These are phyloP conservation scores for Eilema griseolum DNA, from an alignment of 2,888 invertebrate genomes.

Conservation along the genomic window DNA sequence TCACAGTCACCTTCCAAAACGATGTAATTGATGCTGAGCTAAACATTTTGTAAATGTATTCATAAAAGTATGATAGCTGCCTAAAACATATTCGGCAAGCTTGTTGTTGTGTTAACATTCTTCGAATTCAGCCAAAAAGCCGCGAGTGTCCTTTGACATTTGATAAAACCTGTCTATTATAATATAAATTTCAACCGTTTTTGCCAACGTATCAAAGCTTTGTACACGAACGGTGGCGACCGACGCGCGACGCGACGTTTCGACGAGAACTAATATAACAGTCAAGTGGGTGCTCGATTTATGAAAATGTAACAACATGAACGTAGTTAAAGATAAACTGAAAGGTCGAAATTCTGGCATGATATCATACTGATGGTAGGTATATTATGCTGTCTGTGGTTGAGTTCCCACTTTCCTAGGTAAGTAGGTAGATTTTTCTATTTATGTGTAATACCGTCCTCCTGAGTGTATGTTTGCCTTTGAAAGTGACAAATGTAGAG, in stretches of 20 bases:
- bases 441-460: too few relatives aligned
- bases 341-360: too few relatives aligned
- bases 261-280: background rate
- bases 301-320: background rate
- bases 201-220: background rate
- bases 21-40: background rate
- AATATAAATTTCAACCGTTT: slow-evolving; percentile 1
- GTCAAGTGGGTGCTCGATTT: too few relatives aligned
- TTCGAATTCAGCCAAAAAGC: background rate
- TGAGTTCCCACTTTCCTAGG: too few relatives aligned
- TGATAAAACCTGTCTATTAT: background rate
- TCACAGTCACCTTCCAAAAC: background rate
- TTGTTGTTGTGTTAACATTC: background rate
- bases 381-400: too few relatives aligned
- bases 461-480: too few relatives aligned
- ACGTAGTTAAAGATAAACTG: too few relatives aligned
- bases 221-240: background rate
- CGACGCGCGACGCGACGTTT: background rate
- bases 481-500: too few relatives aligned
- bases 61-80: background rate
- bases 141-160: background rate
- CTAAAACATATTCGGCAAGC: background rate
- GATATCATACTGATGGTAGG: too few relatives aligned
- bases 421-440: too few relatives aligned
- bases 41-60: background rate